Conservation (phyloP, 2,888 invertebrate genomes). For the Clistopyga incitator region DNA sequence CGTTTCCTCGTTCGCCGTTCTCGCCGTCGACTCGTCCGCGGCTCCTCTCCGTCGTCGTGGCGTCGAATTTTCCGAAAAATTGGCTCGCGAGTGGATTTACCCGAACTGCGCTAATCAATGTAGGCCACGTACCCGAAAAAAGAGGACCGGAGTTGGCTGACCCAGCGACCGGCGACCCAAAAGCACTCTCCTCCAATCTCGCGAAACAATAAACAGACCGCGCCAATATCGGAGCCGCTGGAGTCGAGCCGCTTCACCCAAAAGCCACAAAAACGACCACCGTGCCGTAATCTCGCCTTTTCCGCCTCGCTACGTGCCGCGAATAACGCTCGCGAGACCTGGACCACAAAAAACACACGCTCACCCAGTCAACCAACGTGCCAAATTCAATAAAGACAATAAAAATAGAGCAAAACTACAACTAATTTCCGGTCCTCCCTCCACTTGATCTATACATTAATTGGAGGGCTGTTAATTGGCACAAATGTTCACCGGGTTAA, state of each 20-base stretch:
- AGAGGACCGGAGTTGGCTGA: conserved; percentile 57
- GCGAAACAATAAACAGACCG: conserved; percentile 47
- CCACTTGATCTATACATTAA: too few relatives aligned
- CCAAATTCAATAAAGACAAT: not conserved
- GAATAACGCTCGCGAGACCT: not conserved
- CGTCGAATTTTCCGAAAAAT: conserved; percentile 25
- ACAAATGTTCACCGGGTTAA: too few relatives aligned
- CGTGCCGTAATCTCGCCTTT: not conserved
- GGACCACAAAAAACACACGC: not conserved
- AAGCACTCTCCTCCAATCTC: not conserved
- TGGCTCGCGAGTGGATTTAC: conserved; percentile 41
- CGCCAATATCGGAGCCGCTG: not conserved
- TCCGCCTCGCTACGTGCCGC: not conserved
- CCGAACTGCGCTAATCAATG: not conserved
- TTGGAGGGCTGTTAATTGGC: too few relatives aligned
- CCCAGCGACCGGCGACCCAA: conserved; percentile 54
- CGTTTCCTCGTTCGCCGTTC: conserved; percentile 39
- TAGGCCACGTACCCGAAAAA: not conserved
- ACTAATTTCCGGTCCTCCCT: not conserved
- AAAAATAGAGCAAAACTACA: not conserved
- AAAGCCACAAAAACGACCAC: not conserved
- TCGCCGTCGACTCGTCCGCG: conserved; percentile 47
- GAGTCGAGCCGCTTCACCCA: conserved; percentile 15
- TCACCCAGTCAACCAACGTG: not conserved
- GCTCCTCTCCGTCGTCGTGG: conserved; percentile 59